Evolutionary conservation across 2,797 vertebrate genomes (phyloP).

Genomic region (Sebastolobus altivelis): DNA sequence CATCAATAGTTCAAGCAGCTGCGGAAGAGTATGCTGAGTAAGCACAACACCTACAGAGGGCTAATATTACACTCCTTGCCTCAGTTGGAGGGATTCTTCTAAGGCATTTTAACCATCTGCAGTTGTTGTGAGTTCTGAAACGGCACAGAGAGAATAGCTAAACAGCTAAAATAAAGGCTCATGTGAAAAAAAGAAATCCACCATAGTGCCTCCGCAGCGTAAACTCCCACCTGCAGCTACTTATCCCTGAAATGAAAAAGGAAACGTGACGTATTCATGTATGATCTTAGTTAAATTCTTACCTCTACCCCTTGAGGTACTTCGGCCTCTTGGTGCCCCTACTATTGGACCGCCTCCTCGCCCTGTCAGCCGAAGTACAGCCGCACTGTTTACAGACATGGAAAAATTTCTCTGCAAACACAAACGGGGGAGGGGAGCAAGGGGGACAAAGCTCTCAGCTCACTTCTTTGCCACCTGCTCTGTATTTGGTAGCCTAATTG

Average conservation of each 20-base stretch:
- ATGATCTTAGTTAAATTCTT: constrained; percentile 64
- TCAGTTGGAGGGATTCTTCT: constrained; percentile 34
- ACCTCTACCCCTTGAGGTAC: constrained; percentile 99
- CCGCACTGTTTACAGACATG: constrained; percentile 98
- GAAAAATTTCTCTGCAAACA: constrained; percentile 98
- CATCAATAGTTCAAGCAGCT: constrained; percentile 37
- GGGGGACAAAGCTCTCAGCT: not conserved
- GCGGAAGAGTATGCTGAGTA: constrained; percentile 26
- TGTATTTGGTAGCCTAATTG: not conserved
- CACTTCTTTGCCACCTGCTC: constrained; percentile 11
- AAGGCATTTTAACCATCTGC: constrained; percentile 41
- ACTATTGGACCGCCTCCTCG: constrained; percentile 92
- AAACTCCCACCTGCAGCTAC: not conserved
- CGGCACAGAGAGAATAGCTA: constrained; percentile 7
- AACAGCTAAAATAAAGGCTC: not conserved
- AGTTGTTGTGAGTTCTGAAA: constrained; percentile 38
- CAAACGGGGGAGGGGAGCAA: constrained; percentile 35
- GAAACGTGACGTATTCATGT: not conserved
- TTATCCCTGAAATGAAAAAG: not conserved
- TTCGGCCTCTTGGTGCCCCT: constrained; percentile 96
- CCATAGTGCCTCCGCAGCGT: not conserved
- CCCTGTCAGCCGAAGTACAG: constrained; percentile 95
- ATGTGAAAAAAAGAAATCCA: not conserved
- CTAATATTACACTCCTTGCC: constrained; percentile 43
- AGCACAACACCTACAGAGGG: constrained; percentile 26